Conservation (phyloP, 2,888 invertebrate genomes). For the Coenonympha glycerion region DNA sequence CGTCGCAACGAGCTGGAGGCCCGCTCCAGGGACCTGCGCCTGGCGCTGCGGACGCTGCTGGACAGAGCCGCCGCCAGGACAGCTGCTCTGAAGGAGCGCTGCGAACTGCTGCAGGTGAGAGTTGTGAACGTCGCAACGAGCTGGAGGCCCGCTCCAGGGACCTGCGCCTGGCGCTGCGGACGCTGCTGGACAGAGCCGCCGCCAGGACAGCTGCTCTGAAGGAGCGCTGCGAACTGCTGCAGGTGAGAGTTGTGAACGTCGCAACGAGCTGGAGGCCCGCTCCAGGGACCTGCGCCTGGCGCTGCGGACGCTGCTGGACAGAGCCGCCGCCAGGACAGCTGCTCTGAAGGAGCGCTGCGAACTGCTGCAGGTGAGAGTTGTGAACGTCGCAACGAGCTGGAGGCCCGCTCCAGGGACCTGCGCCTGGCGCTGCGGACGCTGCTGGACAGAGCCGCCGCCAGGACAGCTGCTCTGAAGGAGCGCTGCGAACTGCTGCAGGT, state of each 20-base stretch:
- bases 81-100: constrained; percentile 76
- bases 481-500: constrained; percentile 52
- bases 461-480: constrained; percentile 81
- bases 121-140: no score
- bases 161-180: constrained; percentile 81
- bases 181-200: constrained; percentile 83
- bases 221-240: constrained; percentile 46
- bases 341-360: constrained; percentile 75
- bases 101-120: constrained; percentile 49
- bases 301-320: constrained; percentile 81
- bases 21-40: constrained; percentile 80
- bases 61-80: constrained; percentile 84
- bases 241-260: no score
- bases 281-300: constrained; percentile 81
- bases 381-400: constrained; percentile 83
- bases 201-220: constrained; percentile 82
- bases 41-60: constrained; percentile 81
- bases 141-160: constrained; percentile 81
- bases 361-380: constrained; percentile 47
- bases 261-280: constrained; percentile 81
- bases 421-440: constrained; percentile 81
- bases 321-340: constrained; percentile 81
- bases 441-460: constrained; percentile 81
- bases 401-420: constrained; percentile 79
- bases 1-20: constrained; percentile 82